A percentile compares a stretch with the other conserved stretches of the same genome.
These are phyloP conservation scores for Callithrix jacchus DNA, from an alignment of 2,113 vertebrate species.

Conservation along the genomic window DNA sequence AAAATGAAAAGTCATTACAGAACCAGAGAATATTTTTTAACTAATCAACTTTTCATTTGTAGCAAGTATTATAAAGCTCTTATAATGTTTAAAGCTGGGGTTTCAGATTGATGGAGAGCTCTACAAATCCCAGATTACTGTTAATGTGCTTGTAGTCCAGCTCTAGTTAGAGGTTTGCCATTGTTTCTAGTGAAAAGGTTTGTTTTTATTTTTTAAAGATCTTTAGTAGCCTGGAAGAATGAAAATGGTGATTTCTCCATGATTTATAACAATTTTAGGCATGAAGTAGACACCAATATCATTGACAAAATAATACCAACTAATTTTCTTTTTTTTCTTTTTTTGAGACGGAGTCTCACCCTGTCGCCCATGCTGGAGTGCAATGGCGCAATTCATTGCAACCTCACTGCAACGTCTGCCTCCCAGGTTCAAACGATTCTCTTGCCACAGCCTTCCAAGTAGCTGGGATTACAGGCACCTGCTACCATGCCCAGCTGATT, in stretches of 20 bases:
- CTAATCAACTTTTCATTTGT: slow-evolving; percentile 59
- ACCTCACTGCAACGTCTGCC: too few species aligned
- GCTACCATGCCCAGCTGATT: too few species aligned
- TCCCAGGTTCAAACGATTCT: too few species aligned
- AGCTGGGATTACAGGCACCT: too few species aligned
- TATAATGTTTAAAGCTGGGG: slow-evolving; percentile 57
- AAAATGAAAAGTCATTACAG: slow-evolving; percentile 59
- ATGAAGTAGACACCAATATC: slow-evolving; percentile 26
- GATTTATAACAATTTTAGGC: slow-evolving; percentile 40
- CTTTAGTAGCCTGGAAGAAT: slow-evolving; percentile 29
- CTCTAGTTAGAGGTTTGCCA: slow-evolving; percentile 66
- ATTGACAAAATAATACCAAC: slow-evolving; percentile 21
- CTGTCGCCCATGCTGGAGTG: too few species aligned
- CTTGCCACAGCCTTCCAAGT: too few species aligned
- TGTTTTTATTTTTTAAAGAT: neutral
- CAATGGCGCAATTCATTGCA: too few species aligned
- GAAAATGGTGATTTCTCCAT: slow-evolving; percentile 21
- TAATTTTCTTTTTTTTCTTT: neutral
- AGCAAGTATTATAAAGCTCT: slow-evolving; percentile 63
- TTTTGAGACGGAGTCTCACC: too few species aligned
- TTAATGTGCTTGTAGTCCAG: slow-evolving; percentile 47
- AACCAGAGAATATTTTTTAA: slow-evolving; percentile 65
- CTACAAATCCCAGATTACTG: slow-evolving; percentile 60
- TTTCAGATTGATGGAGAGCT: slow-evolving; percentile 63
- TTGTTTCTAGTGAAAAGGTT: slow-evolving; percentile 55